Evolutionary conservation across 2,797 vertebrate genomes (phyloP).

Genomic region (Tauraco hartlaubi): DNA sequence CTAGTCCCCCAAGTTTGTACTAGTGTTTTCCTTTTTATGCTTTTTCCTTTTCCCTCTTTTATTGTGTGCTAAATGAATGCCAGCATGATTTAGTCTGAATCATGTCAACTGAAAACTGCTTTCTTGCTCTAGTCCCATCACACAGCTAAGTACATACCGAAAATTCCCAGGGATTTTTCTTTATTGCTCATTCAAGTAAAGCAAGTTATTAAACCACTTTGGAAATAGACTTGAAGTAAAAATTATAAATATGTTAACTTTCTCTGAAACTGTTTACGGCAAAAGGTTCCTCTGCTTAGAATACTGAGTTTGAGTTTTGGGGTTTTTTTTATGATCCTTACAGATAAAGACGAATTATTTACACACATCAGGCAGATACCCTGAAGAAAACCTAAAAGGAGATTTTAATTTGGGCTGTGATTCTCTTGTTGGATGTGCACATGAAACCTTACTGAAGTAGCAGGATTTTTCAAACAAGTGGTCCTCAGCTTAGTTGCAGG

Average conservation of each 20-base stretch:
- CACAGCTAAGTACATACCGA: neutral
- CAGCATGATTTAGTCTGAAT: neutral
- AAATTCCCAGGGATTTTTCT: neutral
- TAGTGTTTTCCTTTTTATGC: neutral
- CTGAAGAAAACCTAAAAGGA: neutral
- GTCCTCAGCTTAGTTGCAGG: neutral
- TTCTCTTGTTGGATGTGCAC: neutral
- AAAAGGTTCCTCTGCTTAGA: neutral
- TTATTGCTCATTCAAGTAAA: neutral
- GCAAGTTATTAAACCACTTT: neutral
- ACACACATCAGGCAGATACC: neutral
- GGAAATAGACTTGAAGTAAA: neutral
- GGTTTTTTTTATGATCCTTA: accelerated
- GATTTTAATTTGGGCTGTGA: neutral
- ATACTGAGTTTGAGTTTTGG: neutral
- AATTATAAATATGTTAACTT: neutral
- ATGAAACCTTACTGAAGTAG: neutral
- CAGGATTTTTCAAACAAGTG: neutral
- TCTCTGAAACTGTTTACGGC: neutral
- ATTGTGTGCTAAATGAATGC: neutral
- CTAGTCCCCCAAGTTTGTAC: neutral
- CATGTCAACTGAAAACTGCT: neutral
- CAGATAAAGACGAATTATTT: neutral
- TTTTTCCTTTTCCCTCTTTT: neutral
- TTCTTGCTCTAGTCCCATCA: neutral